Evolutionary conservation across 2,113 vertebrate genomes (phyloP), one percentile per base, ranked within the genome.

Genomic region (Candoia aspera): DNA sequence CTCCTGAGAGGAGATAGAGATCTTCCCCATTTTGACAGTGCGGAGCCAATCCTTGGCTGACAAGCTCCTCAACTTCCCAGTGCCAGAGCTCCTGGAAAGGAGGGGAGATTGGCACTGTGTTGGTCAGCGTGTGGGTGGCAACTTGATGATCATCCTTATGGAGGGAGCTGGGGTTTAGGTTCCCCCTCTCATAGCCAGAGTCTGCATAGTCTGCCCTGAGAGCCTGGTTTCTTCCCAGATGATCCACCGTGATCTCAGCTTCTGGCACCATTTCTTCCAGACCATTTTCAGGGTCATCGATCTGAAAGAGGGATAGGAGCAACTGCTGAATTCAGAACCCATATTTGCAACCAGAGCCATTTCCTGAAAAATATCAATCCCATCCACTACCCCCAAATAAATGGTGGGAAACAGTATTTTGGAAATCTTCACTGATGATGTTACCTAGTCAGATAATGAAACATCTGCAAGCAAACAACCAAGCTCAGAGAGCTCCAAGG

Each of bases 151-250:
- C 96, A 19, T 95, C 92, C 3, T 73, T 87, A 26, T 97, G 91
- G 15, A 98, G 97, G 23, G 91, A 64, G 89, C 97, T 94, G 0
- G 97, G 97, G 93, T 96, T 97, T n/a, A 98, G 97, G 46, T 97
- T 92, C 21, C 97, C 97, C 29, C 93, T 94, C 42, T 96, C 96
- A 0, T 98, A 98, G 55, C 95, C 96, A 0, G 97, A 97, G 42
- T 92, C 97, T 64, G 95, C 17, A 0, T 98, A 98, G 91, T 98
- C 98, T 11, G 95, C 93, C 29, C 88, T 97, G 94, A 98, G 92
- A 59, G 98, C 98, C 94, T 98, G 98, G 73, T 96, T 96, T 90
- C 86, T 89, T 88, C 98, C 98, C 68, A 98, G 96, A 33, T 90
- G 95, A 15, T 93, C 88, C 96, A 98, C 96, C 0, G 23, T 0